Evolutionary conservation across 1,140 invertebrate genomes (phyloP), one percentile per base, ranked within the genome.

Genomic region (Physella acuta): DNA sequence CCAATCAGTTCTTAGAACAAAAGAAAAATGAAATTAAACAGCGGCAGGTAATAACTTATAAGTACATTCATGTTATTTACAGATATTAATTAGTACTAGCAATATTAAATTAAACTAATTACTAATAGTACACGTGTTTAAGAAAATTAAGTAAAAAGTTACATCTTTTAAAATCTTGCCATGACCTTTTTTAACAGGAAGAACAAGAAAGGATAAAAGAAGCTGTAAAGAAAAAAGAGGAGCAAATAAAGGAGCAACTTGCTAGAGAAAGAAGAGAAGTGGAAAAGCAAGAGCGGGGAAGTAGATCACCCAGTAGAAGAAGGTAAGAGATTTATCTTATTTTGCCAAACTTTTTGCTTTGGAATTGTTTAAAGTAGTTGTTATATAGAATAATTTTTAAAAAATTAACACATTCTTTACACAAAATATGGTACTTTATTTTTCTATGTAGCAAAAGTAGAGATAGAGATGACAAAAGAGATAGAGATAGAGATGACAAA

Each of bases 21-120:
- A 98, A 98, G 82, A 97, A 97, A 85, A 94, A 97, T 84, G 95
- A 99, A 84, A 94, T 98, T 70, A 93, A 94, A 81, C 82, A 84
- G 64, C 73, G 78, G 77, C 78, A 81, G 76, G 81, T 84, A 39
- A 62, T 49, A 70, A 36, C 24, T n/a, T 62, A 8, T 44, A 1
- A 2, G 39, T 24, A 36, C 30, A 30, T 17, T 67, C n/a, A 60
- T 1, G n/a, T n/a, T n/a, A n/a, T n/a, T n/a, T n/a, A n/a, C n/a
- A n/a, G n/a, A n/a, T n/a, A n/a, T n/a, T n/a, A n/a, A n/a, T n/a
- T n/a, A n/a, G n/a, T n/a, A n/a, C n/a, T n/a, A n/a, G n/a, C n/a
- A n/a, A n/a, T n/a, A n/a, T n/a, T n/a, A n/a, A n/a, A n/a, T n/a
- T n/a, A n/a, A n/a, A n/a, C n/a, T n/a, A n/a, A n/a, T n/a, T n/a